Evolutionary conservation across 2,797 vertebrate genomes (phyloP).

Genomic region (Epinephelus awoara): DNA sequence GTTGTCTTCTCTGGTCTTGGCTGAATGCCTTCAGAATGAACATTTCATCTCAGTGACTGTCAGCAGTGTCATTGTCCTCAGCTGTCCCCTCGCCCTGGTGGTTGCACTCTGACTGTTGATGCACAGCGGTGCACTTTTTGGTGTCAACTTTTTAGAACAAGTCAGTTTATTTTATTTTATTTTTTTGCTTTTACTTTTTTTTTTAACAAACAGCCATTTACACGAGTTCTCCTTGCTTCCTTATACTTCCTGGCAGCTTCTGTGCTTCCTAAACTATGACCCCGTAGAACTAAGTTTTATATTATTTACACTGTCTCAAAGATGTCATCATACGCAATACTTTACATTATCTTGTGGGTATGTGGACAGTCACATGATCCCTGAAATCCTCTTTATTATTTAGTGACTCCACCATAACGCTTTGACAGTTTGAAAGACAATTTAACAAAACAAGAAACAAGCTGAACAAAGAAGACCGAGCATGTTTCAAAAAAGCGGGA

Average conservation of each 20-base stretch:
- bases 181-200: too few relatives aligned
- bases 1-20: background rate
- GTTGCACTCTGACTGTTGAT: too few relatives aligned
- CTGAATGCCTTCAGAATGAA: slow-evolving; percentile 8
- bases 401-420: background rate
- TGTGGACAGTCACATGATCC: background rate
- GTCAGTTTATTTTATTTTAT: slow-evolving; percentile 4
- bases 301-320: background rate
- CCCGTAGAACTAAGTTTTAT: background rate
- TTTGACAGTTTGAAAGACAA: slow-evolving; percentile 25
- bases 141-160: slow-evolving; percentile 11
- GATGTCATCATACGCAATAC: too few relatives aligned
- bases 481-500: slow-evolving; percentile 26
- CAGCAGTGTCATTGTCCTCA: background rate
- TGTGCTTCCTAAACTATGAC: background rate
- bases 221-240: background rate
- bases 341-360: too few relatives aligned
- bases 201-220: background rate
- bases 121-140: background rate
- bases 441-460: slow-evolving; percentile 36
- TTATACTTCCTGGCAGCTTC: background rate
- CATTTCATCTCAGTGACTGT: slow-evolving; percentile 16
- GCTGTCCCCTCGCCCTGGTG: background rate
- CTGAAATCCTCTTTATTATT: slow-evolving; percentile 7
- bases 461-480: slow-evolving; percentile 16